A percentile compares a stretch with the other conserved stretches of the same genome.
Evolutionary conservation across 2,888 invertebrate genomes (phyloP).

Genomic region (Aspidiotus rigidus): DNA sequence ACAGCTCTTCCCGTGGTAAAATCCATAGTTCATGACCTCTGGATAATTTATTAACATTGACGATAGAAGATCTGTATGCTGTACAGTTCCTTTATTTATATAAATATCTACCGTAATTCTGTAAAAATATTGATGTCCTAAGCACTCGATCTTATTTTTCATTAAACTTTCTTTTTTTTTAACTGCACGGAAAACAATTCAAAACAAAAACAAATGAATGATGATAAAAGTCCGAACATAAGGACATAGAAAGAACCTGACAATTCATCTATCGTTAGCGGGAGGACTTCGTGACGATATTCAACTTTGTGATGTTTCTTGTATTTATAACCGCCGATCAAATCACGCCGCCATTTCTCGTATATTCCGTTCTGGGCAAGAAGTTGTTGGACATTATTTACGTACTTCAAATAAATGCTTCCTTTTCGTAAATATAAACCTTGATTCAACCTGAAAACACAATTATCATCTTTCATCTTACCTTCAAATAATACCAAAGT

Average conservation of each 20-base stretch:
- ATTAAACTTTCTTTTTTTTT: too few relatives aligned
- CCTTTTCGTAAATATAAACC: constrained; percentile 35
- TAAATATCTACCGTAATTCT: too few relatives aligned
- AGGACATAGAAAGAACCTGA: constrained; percentile 29
- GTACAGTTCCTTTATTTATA: too few relatives aligned
- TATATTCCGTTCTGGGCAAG: constrained; percentile 33
- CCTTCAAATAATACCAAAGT: not conserved
- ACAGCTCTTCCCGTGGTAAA: constrained; percentile 28
- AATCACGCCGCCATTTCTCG: constrained; percentile 27
- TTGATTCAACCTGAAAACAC: constrained; percentile 20
- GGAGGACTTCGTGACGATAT: constrained; percentile 11
- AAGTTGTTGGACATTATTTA: constrained; percentile 17
- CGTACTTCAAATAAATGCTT: constrained; percentile 14
- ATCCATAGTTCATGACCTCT: not conserved
- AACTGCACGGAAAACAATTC: not conserved
- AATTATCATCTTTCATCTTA: not conserved
- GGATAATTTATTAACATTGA: too few relatives aligned
- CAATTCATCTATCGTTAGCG: constrained; percentile 26
- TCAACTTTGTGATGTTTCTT: not conserved
- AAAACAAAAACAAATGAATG: not conserved
- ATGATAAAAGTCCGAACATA: constrained; percentile 17
- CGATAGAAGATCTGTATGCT: too few relatives aligned
- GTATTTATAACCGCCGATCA: not conserved
- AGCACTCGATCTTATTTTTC: too few relatives aligned
- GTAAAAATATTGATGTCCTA: too few relatives aligned